A percentile compares a stretch with the other conserved stretches of the same genome.
phyloP scores from a whole-genome alignment of 2,888 invertebrate species.

The Hyppa rectilinea region DNA sequence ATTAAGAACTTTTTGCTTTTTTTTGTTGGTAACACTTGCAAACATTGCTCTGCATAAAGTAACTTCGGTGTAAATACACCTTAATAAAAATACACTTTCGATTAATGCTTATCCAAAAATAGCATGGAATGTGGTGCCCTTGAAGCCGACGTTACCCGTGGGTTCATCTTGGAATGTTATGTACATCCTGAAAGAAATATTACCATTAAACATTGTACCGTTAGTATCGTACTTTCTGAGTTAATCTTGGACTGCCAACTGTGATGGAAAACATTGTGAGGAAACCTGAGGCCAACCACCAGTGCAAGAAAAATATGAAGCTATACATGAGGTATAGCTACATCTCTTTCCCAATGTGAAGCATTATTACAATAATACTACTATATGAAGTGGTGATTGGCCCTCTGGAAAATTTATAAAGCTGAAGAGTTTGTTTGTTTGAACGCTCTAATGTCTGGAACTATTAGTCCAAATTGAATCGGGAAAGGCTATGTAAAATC shows the following conservation, averaged over 20 bases:
- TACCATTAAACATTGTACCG: constrained; percentile 16
- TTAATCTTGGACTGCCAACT: not conserved
- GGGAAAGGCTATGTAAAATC: no score
- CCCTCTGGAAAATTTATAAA: no score
- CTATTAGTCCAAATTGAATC: no score
- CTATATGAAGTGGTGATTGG: no score
- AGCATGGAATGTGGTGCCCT: constrained; percentile 92
- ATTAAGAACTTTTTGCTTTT: not conserved
- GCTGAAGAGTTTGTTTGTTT: no score
- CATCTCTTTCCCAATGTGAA: no score
- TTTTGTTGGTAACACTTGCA: not conserved
- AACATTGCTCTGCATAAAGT: not conserved
- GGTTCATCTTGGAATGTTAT: constrained; percentile 91
- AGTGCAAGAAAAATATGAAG: no score
- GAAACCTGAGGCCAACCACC: no score
- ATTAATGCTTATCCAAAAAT: constrained; percentile 87
- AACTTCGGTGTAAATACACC: not conserved
- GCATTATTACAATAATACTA: no score
- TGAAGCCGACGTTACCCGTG: constrained; percentile 91
- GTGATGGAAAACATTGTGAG: not conserved
- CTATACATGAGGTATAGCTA: no score
- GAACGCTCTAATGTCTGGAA: no score
- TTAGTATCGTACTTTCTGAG: not conserved
- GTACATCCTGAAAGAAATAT: constrained; percentile 91
- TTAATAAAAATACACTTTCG: not conserved